Evolutionary conservation across 2,888 invertebrate species (phyloP).

Genomic region (Pelosia muscerda): DNA sequence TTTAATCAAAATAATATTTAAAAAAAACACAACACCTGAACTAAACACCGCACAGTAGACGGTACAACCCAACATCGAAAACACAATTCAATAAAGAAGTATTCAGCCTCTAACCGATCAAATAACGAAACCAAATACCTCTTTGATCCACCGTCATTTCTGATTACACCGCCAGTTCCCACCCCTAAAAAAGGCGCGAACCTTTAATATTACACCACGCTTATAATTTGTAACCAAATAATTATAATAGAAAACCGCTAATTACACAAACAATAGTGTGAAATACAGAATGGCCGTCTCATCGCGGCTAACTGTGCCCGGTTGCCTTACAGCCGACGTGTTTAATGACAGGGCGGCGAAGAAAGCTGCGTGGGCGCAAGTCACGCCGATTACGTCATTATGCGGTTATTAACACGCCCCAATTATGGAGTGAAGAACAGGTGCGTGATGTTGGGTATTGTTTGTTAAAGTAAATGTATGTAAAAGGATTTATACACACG

Average conservation of each 20-base stretch:
- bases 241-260: conserved; percentile 48
- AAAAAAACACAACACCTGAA: not conserved
- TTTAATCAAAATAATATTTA: not conserved
- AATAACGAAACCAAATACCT: conserved; percentile 32
- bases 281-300: conserved; percentile 47
- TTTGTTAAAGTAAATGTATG: conserved; percentile 29
- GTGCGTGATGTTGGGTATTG: conserved; percentile 43
- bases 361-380: conserved; percentile 49
- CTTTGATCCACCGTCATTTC: conserved; percentile 21
- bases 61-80: not conserved
- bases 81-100: conserved; percentile 13
- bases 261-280: conserved; percentile 48
- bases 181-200: conserved; percentile 37
- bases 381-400: conserved; percentile 64
- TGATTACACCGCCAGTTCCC: conserved; percentile 37
- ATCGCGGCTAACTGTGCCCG: conserved; percentile 46
- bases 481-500: not conserved
- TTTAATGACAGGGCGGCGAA: conserved; percentile 45
- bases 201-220: conserved; percentile 36
- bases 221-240: conserved; percentile 47
- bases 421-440: conserved; percentile 50
- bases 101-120: conserved; percentile 16
- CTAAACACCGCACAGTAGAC: not conserved
- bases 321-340: conserved; percentile 19
- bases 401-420: conserved; percentile 55